phyloP scores from a whole-genome alignment of 2,797 vertebrate species.

The Sparidentex hasta region DNA sequence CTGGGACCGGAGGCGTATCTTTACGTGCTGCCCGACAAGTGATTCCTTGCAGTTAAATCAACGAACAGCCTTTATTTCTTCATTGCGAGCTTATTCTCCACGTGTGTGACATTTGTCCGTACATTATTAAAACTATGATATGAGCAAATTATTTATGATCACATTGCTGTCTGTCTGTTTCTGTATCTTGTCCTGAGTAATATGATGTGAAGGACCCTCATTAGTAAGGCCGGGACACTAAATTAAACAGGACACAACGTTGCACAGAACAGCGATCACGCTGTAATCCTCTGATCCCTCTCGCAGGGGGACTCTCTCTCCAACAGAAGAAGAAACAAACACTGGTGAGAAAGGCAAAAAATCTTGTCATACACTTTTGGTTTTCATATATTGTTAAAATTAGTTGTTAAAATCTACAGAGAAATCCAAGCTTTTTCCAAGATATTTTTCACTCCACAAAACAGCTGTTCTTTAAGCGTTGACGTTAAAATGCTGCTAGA shows the following conservation, averaged over 20 bases:
- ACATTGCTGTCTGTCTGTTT: slow-evolving; percentile 11
- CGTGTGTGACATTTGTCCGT: slow-evolving; percentile 1
- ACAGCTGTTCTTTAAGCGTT: slow-evolving; percentile 16
- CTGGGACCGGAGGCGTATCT: slow-evolving; percentile 5
- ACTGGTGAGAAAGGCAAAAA: neutral
- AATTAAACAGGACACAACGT: slow-evolving; percentile 41
- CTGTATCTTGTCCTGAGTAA: slow-evolving; percentile 30
- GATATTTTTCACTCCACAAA: neutral
- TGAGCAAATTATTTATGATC: neutral
- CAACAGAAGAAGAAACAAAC: slow-evolving; percentile 4
- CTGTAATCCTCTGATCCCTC: slow-evolving; percentile 20
- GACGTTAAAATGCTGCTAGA: slow-evolving; percentile 30
- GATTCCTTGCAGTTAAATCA: slow-evolving; percentile 11
- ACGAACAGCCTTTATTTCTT: too few species aligned
- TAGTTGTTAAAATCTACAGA: slow-evolving; percentile 4
- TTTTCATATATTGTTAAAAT: neutral
- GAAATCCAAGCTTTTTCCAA: neutral
- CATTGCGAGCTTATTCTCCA: neutral
- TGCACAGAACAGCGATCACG: slow-evolving; percentile 22
- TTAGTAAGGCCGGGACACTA: slow-evolving; percentile 32
- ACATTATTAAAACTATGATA: neutral
- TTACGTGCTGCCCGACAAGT: slow-evolving; percentile 6
- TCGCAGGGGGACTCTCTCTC: neutral
- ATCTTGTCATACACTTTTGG: neutral
- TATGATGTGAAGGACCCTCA: slow-evolving; percentile 36